Evolutionary conservation across 2,113 vertebrate genomes (phyloP).

Genomic region (Chiloscyllium plagiosum): DNA sequence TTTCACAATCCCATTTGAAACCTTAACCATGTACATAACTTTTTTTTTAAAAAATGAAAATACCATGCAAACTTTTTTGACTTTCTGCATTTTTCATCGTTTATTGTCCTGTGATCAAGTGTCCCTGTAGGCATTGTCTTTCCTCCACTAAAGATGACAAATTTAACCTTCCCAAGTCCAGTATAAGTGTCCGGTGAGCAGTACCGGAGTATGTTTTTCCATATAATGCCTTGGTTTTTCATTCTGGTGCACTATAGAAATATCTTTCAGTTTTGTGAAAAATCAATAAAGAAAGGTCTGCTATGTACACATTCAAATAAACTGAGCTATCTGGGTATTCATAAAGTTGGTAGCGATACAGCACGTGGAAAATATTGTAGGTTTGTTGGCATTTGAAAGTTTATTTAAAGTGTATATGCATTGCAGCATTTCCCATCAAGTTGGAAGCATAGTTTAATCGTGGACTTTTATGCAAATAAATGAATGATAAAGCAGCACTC

Average conservation of each 20-base stretch:
- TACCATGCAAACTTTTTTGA: constrained; percentile 7
- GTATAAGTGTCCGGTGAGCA: neutral
- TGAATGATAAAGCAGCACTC: neutral
- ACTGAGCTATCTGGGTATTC: neutral
- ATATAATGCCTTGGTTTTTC: neutral
- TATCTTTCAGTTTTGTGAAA: neutral
- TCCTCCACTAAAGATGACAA: neutral
- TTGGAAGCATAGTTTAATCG: neutral
- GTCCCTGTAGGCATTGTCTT: neutral
- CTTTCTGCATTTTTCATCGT: neutral
- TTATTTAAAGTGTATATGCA: neutral
- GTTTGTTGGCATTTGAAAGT: neutral
- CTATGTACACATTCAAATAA: neutral
- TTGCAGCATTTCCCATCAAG: neutral
- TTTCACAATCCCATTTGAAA: neutral
- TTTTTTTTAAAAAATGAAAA: neutral
- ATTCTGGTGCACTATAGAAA: neutral
- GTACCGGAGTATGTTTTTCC: neutral
- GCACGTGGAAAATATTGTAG: constrained; percentile 1
- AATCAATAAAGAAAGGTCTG: neutral
- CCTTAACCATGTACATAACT: neutral
- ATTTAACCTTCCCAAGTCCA: neutral
- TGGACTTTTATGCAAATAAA: neutral
- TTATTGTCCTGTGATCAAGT: neutral
- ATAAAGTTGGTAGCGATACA: neutral